These are phyloP conservation scores for Apodemia hepburni DNA, from an alignment of 2,888 invertebrate species.

Conservation along the genomic window DNA sequence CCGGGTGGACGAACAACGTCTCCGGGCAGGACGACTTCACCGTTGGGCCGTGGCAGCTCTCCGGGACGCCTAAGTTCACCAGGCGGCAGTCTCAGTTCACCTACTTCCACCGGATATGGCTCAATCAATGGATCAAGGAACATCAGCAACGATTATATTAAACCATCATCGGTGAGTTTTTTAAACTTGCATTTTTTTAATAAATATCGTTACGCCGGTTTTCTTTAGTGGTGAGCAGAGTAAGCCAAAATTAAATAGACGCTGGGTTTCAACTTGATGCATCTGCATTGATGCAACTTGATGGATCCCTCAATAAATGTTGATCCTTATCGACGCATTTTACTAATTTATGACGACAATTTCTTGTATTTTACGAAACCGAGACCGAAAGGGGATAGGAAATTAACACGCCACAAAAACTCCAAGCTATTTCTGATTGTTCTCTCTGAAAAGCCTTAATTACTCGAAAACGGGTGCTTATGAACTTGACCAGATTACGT, in stretches of 20 bases:
- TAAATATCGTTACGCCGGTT: no score
- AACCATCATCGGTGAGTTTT: conserved; percentile 82
- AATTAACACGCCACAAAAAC: no score
- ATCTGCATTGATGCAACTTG: no score
- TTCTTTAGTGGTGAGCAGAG: no score
- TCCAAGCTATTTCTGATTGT: no score
- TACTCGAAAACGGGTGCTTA: no score
- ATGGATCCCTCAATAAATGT: no score
- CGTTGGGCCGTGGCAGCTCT: conserved; percentile 50
- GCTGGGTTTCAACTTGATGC: no score
- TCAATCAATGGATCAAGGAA: conserved; percentile 86
- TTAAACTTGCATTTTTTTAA: not conserved
- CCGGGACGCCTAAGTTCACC: conserved; percentile 79
- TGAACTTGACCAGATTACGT: no score
- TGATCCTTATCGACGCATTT: not conserved
- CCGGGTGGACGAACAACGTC: conserved; percentile 77
- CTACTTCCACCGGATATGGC: conserved; percentile 86
- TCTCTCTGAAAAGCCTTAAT: no score
- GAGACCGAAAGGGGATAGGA: no score
- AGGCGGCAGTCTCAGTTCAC: conserved; percentile 71
- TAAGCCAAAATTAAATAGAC: no score
- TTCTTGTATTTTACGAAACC: not conserved
- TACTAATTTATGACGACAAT: not conserved
- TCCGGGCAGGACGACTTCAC: conserved; percentile 60
- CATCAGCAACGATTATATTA: conserved; percentile 68